phyloP scores from a whole-genome alignment of 2,797 vertebrate species.

The Chelon labrosus region DNA sequence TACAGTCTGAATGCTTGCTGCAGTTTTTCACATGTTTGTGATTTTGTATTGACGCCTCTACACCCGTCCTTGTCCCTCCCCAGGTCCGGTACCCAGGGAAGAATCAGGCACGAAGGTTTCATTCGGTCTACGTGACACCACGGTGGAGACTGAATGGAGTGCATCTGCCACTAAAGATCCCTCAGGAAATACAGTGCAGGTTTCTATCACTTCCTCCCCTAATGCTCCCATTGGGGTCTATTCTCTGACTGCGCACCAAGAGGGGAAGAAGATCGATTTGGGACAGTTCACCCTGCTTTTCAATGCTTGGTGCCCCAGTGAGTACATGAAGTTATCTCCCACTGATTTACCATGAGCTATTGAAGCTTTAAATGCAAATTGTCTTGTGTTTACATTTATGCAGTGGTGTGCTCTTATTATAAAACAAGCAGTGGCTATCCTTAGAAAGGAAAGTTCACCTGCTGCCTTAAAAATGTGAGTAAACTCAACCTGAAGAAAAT shows the following conservation, averaged over 20 bases:
- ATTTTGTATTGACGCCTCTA: too few species aligned
- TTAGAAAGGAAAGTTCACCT: too few species aligned
- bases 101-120: conserved; percentile 77
- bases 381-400: not conserved
- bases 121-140: conserved; percentile 80
- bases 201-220: conserved; percentile 84
- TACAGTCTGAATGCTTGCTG: conserved; percentile 42
- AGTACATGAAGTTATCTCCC: conserved; percentile 28
- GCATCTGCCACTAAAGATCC: conserved; percentile 62
- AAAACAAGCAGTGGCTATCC: not conserved
- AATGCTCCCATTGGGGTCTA: conserved; percentile 87
- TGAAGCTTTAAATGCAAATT: not conserved
- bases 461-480: too few species aligned
- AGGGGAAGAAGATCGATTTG: conserved; percentile 66
- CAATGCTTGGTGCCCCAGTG: conserved; percentile 91
- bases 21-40: too few species aligned
- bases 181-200: conserved; percentile 68
- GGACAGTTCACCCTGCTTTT: conserved; percentile 90
- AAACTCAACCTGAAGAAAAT: too few species aligned
- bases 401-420: not conserved
- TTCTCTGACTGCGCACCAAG: conserved; percentile 80
- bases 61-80: conserved; percentile 21
- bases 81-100: conserved; percentile 82
- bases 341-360: not conserved
- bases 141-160: conserved; percentile 84